phyloP scores from a whole-genome alignment of 2,797 vertebrate genomes.

The Anas bernieri region DNA sequence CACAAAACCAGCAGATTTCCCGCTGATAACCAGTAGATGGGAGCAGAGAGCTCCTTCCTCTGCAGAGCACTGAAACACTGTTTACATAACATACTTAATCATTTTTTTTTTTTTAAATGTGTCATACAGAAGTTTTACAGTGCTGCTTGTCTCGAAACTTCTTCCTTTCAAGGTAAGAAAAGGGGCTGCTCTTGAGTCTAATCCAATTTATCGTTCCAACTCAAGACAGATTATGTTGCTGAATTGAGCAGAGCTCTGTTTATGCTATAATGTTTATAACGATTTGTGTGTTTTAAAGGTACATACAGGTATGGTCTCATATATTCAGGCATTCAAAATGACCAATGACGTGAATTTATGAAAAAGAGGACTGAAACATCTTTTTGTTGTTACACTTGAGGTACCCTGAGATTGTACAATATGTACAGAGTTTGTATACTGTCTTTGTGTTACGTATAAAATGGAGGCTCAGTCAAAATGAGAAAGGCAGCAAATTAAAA shows the following conservation, averaged over 20 bases:
- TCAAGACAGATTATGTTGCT: neutral
- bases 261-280: neutral
- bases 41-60: constrained; percentile 25
- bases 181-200: constrained; percentile 1
- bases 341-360: neutral
- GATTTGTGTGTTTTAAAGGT: neutral
- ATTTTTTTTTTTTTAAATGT: constrained; percentile 46
- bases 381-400: neutral
- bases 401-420: neutral
- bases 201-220: constrained; percentile 40
- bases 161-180: constrained; percentile 69
- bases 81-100: constrained; percentile 6
- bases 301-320: neutral
- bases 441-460: neutral
- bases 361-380: neutral
- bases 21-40: constrained; percentile 28
- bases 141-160: neutral
- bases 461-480: neutral
- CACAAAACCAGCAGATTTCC: neutral
- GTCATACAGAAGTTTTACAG: constrained; percentile 54
- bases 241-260: neutral
- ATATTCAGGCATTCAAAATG: neutral
- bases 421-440: neutral
- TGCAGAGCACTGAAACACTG: neutral
- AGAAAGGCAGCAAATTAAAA: neutral